These are phyloP conservation scores for Trimorus sp. DNA, from an alignment of 2,888 invertebrate species.

Conservation along the genomic window DNA sequence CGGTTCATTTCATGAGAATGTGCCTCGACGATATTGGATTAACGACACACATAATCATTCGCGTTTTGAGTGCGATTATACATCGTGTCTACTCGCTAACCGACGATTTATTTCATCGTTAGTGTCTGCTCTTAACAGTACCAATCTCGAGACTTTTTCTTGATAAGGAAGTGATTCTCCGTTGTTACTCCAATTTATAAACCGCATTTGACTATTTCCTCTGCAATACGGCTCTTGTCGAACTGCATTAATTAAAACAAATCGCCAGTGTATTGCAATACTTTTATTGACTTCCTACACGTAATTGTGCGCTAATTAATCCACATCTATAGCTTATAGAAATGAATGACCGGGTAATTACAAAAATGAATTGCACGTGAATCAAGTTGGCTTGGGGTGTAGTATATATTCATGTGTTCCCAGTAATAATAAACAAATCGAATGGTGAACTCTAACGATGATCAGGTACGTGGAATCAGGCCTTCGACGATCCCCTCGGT, in stretches of 20 bases:
- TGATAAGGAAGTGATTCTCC: too few species aligned
- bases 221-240: not conserved
- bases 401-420: slow-evolving; percentile 52
- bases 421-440: slow-evolving; percentile 64
- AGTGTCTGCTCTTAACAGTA: not conserved
- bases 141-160: too few species aligned
- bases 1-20: slow-evolving; percentile 53
- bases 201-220: slow-evolving; percentile 11
- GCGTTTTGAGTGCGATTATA: slow-evolving; percentile 5
- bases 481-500: slow-evolving; percentile 55
- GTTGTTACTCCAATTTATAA: not conserved
- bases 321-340: slow-evolving; percentile 4
- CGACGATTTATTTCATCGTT: not conserved
- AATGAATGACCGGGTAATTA: slow-evolving; percentile 36
- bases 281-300: too few species aligned
- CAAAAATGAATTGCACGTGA: slow-evolving; percentile 43
- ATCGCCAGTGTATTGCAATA: too few species aligned
- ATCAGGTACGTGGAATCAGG: slow-evolving; percentile 65
- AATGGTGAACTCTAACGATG: slow-evolving; percentile 65
- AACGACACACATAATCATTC: slow-evolving; percentile 36
- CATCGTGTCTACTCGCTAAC: slow-evolving; percentile 16
- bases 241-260: too few species aligned
- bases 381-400: slow-evolving; percentile 38
- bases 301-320: slow-evolving; percentile 22
- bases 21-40: slow-evolving; percentile 48